phyloP scores from a whole-genome alignment of 2,888 invertebrate genomes.

The Drosophila sordidula region DNA sequence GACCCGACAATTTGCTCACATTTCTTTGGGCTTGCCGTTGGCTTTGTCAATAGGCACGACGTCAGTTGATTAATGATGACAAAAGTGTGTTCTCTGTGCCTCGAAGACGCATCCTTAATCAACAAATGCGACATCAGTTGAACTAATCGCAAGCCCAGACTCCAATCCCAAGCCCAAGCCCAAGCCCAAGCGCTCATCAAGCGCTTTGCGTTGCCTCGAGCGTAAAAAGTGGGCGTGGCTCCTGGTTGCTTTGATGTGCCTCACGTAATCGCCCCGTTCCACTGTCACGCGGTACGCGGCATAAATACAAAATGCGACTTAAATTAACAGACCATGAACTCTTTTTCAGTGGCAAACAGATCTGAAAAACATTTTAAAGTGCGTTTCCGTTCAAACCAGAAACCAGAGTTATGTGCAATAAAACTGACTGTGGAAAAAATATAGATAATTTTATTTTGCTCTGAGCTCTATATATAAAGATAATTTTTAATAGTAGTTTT shows the following conservation, averaged over 20 bases:
- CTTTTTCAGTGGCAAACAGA: slow-evolving; percentile 35
- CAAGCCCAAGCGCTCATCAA: slow-evolving; percentile 41
- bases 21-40: slow-evolving; percentile 33
- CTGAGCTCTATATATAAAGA: too few species aligned
- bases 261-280: slow-evolving; percentile 60
- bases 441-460: too few species aligned
- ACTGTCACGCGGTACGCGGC: slow-evolving; percentile 30
- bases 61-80: slow-evolving; percentile 76
- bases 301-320: slow-evolving; percentile 48
- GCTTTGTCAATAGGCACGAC: slow-evolving; percentile 66
- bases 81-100: slow-evolving; percentile 53
- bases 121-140: slow-evolving; percentile 64
- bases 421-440: too few species aligned
- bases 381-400: neutral
- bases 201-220: slow-evolving; percentile 48
- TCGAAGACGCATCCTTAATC: slow-evolving; percentile 62
- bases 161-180: slow-evolving; percentile 5
- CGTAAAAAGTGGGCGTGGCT: slow-evolving; percentile 60
- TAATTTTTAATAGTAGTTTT: too few species aligned
- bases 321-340: slow-evolving; percentile 59
- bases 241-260: slow-evolving; percentile 75
- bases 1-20: slow-evolving; percentile 62
- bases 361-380: slow-evolving; percentile 13
- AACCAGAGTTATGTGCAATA: neutral
- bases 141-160: slow-evolving; percentile 16